Base-by-base conservation (phyloP, 1,140 invertebrate species). In the Rhyacophila brunnea region DNA sequence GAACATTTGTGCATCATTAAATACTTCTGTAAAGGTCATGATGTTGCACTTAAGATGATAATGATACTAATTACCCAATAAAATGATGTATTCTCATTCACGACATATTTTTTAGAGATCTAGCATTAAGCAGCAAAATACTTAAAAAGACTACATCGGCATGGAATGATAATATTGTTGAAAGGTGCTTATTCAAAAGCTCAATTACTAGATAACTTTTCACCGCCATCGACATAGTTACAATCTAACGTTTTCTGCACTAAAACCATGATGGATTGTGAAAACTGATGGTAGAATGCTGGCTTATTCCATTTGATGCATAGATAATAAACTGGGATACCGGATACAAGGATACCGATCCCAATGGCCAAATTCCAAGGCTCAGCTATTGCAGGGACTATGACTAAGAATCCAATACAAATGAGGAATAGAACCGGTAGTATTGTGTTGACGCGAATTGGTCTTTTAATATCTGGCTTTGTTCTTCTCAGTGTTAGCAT, bases 311-410 rank as follows among this genome's bases (percentile, higher is more conserved):
- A 95, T 55, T 83, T 81, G 15, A 97, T 91, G 64, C 93, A 95
- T 0, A 95, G 58, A 42, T 89, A 84, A 73, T 97, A 98, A 2
- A 97, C 88, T 1, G 96, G 96, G 58, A 98, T 87, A 6, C 94
- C 95, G 5, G 92, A 89, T 1, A 89, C 67, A 28, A 96, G 90
- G 36, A 98, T 92, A 7, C 80, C 79, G 9, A 92, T 72, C 11
- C 93, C 95, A 38, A 96, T 85, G 0, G 89, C 87, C 9, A 93
- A 90, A 76, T 94, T 92, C 62, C 73, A 82, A 0, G 92, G 90
- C 50, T 85, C 83, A 9, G 83, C 83, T 40, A 89, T 86, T 60
- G 90, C 88, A 0, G 95, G 93, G 23, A 93, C 81, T 13, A 89
- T 79, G 19, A 96, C 89, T 35, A 97, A 76, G 61, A 92, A 93